Evolutionary conservation across 2,888 invertebrate species (phyloP).

Genomic region (Synergus japonicus): DNA sequence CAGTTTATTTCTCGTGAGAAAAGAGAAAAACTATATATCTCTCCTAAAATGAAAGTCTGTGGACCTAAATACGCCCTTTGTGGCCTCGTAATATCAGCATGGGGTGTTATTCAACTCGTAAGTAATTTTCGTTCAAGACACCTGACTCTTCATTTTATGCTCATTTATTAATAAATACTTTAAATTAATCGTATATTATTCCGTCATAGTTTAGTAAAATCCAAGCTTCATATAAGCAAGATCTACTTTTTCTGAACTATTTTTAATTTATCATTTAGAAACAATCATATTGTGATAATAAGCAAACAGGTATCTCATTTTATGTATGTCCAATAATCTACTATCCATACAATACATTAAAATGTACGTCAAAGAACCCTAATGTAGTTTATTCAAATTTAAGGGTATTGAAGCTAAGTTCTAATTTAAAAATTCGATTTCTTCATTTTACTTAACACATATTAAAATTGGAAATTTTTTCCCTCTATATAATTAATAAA

Average conservation of each 20-base stretch:
- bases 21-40: not conserved
- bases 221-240: not conserved
- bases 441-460: no score
- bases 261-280: not conserved
- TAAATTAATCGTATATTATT: not conserved
- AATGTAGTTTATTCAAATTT: no score
- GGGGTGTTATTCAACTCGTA: constrained; percentile 97
- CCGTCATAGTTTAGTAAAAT: not conserved
- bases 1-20: not conserved
- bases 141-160: constrained; percentile 41
- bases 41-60: constrained; percentile 84
- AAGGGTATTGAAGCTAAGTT: no score
- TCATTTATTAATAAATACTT: constrained; percentile 31
- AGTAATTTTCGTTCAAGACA: constrained; percentile 74
- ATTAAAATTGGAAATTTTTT: no score
- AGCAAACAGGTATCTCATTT: not conserved
- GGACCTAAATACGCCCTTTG: constrained; percentile 96
- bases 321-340: no score
- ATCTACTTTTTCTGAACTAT: not conserved
- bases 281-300: not conserved
- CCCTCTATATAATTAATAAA: no score
- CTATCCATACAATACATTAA: no score
- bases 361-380: no score
- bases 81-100: constrained; percentile 92
- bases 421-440: no score